Conservation (phyloP, 2,113 vertebrate species). For the Glaucidium brasilianum region DNA sequence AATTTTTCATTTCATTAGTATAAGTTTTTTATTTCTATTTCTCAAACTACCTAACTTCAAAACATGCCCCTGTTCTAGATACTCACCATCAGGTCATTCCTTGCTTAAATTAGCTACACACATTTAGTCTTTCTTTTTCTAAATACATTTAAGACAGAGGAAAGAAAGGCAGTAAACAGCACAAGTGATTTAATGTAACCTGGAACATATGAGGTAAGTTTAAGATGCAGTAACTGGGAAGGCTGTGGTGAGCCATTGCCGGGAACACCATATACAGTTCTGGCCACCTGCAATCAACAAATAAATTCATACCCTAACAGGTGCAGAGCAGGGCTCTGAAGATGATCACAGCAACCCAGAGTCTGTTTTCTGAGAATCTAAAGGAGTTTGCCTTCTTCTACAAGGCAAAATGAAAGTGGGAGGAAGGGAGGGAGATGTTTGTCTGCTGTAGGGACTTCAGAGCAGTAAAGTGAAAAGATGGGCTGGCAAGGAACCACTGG, state of each 20-base stretch:
- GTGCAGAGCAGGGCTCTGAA: not conserved
- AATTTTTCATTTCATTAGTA: not conserved
- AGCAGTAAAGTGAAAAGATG: not conserved
- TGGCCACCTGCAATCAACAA: not conserved
- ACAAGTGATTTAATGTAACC: not conserved
- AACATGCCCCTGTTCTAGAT: rapidly evolving
- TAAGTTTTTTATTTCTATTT: not conserved
- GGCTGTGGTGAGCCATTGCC: rapidly evolving
- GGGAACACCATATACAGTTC: not conserved
- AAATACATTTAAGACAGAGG: not conserved
- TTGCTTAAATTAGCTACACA: not conserved
- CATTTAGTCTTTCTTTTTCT: not conserved
- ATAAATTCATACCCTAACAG: not conserved
- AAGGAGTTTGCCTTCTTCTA: not conserved
- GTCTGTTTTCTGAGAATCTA: not conserved
- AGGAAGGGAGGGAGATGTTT: not conserved
- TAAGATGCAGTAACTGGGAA: not conserved
- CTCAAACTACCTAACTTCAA: not conserved
- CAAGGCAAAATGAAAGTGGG: rapidly evolving
- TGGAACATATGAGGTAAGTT: not conserved
- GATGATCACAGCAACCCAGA: not conserved
- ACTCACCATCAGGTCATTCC: not conserved
- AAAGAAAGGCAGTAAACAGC: not conserved
- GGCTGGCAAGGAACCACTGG: not conserved
- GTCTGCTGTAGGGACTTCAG: not conserved